These are phyloP conservation scores for Mobula hypostoma DNA, from an alignment of 2,113 vertebrate species.

Conservation along the genomic window DNA sequence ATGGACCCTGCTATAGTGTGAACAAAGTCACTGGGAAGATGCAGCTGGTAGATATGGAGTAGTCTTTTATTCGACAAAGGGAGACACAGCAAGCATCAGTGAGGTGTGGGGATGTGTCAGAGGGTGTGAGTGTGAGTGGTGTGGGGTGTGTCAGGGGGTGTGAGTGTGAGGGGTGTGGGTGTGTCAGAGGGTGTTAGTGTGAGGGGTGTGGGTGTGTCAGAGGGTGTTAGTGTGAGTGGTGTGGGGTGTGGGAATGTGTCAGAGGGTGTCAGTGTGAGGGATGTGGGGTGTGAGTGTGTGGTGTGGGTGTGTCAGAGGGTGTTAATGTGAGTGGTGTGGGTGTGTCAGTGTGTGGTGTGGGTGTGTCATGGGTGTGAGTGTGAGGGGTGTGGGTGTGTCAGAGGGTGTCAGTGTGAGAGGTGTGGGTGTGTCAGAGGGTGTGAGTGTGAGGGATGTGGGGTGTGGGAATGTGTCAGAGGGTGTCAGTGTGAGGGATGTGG, in stretches of 20 bases:
- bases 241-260: neutral
- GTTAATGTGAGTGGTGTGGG: neutral
- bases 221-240: neutral
- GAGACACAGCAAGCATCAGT: too few species aligned
- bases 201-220: neutral
- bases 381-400: neutral
- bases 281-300: too few species aligned
- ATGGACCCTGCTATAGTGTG: too few species aligned
- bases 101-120: too few species aligned
- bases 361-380: too few species aligned
- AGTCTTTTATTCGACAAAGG: too few species aligned
- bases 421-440: neutral
- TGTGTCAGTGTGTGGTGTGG: neutral
- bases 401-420: neutral
- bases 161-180: neutral
- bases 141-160: neutral
- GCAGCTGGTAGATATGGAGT: too few species aligned
- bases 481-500: neutral
- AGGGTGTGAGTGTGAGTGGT: neutral
- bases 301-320: too few species aligned
- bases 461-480: neutral
- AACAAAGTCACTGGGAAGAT: too few species aligned
- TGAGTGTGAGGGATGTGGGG: too few species aligned
- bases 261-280: too few species aligned
- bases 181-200: neutral